phyloP scores from a whole-genome alignment of 2,888 invertebrate genomes.

The Calliopum simillimum region DNA sequence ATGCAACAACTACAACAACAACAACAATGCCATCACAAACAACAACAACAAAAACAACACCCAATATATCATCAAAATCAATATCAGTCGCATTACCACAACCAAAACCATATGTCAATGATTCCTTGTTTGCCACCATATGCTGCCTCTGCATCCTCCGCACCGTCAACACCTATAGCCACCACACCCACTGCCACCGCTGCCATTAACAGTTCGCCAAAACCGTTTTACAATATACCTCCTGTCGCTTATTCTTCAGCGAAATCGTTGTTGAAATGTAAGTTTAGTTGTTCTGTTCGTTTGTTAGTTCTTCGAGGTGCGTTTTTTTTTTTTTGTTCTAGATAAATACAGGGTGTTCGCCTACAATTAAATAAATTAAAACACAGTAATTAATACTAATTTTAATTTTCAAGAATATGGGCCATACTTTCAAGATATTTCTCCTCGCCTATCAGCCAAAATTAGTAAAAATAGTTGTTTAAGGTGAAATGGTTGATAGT shows the following conservation, averaged over 20 bases:
- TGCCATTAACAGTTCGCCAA: slow-evolving; percentile 51
- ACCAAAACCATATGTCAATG: slow-evolving; percentile 44
- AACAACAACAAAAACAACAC: slow-evolving; percentile 46
- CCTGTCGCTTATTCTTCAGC: slow-evolving; percentile 57
- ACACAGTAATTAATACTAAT: too few species aligned
- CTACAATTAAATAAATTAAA: neutral
- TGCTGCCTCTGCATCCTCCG: slow-evolving; percentile 32
- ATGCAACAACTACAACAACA: slow-evolving; percentile 45
- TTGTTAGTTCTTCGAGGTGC: slow-evolving; percentile 36
- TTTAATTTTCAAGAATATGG: too few species aligned
- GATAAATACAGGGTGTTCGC: neutral
- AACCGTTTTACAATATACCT: slow-evolving; percentile 54
- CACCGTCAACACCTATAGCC: slow-evolving; percentile 44
- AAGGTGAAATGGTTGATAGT: too few species aligned
- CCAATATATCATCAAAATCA: slow-evolving; percentile 21
- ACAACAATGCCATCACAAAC: slow-evolving; percentile 41
- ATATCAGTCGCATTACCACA: slow-evolving; percentile 32
- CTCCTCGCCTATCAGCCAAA: too few species aligned
- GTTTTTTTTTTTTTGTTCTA: neutral
- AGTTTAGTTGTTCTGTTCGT: slow-evolving; percentile 55
- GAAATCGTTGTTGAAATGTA: slow-evolving; percentile 63
- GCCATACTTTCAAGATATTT: too few species aligned
- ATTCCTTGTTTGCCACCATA: slow-evolving; percentile 42
- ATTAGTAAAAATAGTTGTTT: too few species aligned
- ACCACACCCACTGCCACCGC: slow-evolving; percentile 39